phyloP scores from a whole-genome alignment of 2,113 vertebrate species.

The Okapia johnstoni region DNA sequence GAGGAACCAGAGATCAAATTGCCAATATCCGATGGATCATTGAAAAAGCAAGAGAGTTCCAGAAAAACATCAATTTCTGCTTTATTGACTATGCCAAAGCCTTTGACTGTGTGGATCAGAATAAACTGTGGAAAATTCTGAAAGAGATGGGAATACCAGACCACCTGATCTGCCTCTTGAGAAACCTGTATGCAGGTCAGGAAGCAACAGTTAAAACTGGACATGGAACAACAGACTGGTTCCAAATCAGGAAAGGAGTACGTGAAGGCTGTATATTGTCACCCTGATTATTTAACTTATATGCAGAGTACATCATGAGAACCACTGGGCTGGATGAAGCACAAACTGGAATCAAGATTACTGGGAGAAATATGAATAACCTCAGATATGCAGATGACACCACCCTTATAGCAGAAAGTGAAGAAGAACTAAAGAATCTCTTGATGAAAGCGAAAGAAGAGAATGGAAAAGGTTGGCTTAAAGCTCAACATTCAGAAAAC shows the following conservation, averaged over 20 bases:
- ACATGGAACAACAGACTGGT: not conserved
- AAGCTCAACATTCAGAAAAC: not conserved
- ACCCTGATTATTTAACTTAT: not conserved
- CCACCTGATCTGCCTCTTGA: not conserved
- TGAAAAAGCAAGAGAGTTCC: not conserved
- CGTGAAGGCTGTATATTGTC: not conserved
- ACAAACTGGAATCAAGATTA: not conserved
- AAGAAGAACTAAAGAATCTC: not conserved
- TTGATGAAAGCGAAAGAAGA: not conserved
- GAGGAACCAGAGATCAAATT: not conserved
- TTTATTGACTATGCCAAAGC: not conserved
- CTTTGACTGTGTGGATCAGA: not conserved
- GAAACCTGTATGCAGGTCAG: not conserved
- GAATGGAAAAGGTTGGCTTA: not conserved
- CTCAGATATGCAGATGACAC: not conserved
- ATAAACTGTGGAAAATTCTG: not conserved
- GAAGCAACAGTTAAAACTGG: not conserved
- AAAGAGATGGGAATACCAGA: not conserved
- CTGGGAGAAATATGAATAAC: not conserved
- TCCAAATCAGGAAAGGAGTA: not conserved
- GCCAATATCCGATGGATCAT: not conserved
- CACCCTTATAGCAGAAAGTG: not conserved
- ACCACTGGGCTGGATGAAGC: not conserved
- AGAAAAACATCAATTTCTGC: not conserved
- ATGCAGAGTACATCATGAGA: not conserved